Evolutionary conservation across 1,140 invertebrate species (phyloP).

Genomic region (Zeugodacus cucurbitae): DNA sequence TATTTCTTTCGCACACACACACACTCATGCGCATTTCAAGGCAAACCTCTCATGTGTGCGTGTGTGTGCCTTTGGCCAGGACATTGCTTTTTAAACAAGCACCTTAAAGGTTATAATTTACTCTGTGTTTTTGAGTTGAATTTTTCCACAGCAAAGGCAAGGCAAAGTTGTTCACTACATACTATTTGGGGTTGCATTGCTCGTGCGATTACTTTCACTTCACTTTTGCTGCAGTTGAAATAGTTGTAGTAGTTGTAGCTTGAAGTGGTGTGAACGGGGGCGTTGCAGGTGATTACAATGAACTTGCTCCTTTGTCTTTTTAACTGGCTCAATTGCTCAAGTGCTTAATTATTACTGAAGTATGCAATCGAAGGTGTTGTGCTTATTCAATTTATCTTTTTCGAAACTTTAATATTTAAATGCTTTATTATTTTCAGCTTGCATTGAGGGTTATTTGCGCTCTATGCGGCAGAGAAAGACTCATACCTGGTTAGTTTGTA

Average conservation of each 20-base stretch:
- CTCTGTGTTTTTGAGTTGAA: not conserved
- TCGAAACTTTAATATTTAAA: not conserved
- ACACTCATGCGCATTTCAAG: not conserved
- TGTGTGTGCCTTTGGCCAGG: not conserved
- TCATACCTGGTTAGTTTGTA: too few relatives aligned
- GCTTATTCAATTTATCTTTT: not conserved
- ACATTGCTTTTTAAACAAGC: not conserved
- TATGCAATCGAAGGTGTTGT: not conserved
- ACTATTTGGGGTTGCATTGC: not conserved
- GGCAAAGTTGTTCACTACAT: not conserved
- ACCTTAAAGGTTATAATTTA: not conserved
- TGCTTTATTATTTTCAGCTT: too few relatives aligned
- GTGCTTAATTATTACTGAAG: conserved; percentile 13
- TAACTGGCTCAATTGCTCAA: not conserved
- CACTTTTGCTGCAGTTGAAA: not conserved
- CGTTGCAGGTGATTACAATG: not conserved
- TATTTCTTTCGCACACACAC: not conserved
- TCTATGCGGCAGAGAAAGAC: too few relatives aligned
- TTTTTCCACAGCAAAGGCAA: not conserved
- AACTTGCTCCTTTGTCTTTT: not conserved
- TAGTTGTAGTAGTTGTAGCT: not conserved
- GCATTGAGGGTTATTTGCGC: too few relatives aligned
- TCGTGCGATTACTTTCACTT: not conserved
- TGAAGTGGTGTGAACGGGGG: not conserved
- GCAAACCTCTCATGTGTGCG: not conserved